Evolutionary conservation across 2,797 vertebrate species (phyloP), one percentile per base, ranked within the genome.

Genomic region (Lophotriccus pileatus): DNA sequence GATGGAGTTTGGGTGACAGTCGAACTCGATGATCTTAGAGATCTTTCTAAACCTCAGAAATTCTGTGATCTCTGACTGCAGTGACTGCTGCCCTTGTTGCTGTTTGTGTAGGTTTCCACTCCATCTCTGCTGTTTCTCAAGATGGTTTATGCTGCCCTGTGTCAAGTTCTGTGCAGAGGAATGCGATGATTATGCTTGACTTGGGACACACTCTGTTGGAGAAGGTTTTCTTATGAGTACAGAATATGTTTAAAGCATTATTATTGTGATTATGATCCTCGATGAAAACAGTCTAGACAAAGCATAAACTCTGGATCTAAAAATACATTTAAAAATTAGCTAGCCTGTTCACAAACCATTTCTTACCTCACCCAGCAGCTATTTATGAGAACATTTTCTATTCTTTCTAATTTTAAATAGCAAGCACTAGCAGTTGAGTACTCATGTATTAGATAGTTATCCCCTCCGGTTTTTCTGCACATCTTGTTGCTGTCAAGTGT

Each of bases 331-430:
- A 64, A 94, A 91, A 96, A 94, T 93, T 84, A 91, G 53, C 88
- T 60, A 67, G 90, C 80, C 80, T 92, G 76, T 69, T 96, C 94
- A 56, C 84, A 74, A 64, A 47, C 43, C 83, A 24, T 79, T 92
- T 87, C 95, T 91, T 96, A 94, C 85, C 85, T 96, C 94, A 96
- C 85, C 80, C 94, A 72, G 83, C 90, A 96, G 95, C 90, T 97
- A 94, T 96, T 96, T 96, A 92, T 95, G 90, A 95, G 94, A 94
- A 87, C 81, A 75, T 93, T 87, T 91, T 83, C 46, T 89, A 58
- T 93, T 90, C 80, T 79, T 96, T 94, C 93, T 93, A 77, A 94
- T 94, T 96, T 96, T 90, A 91, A 96, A 95, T 74, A 90, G 72
- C 83, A 67, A 93, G 77, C 70, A 58, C 74, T 76, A 82, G 85